Base-by-base conservation (phyloP, 2,888 invertebrate species). In the Orthonevra nobilis region DNA sequence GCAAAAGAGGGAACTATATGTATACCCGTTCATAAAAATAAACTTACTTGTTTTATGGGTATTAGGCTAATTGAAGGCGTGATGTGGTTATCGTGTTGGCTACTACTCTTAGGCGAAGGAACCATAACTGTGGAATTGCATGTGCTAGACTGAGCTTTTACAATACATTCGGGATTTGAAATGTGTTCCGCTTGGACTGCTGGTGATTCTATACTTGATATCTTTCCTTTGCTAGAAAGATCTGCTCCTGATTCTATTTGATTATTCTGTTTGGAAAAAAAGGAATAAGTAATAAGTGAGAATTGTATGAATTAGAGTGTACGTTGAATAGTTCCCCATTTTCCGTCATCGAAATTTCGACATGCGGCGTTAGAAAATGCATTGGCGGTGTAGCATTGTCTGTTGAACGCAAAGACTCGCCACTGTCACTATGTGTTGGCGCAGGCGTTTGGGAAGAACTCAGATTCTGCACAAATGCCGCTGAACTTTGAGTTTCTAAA, bases 321-420 rank as follows among this genome's bases (percentile, higher is more conserved):
- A 88, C 88, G 86, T 88, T 88, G 81, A 86, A 87, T 69, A 86
- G 91, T 84, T 93, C 93, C 82, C 94, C 94, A 77, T 94, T 93
- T 85, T 95, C 95, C 12, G 95, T 94, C 92, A 96, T 95, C 34
- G 95, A 96, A 87, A 96, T 96, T 90, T 96, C 96, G 28, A 96
- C 96, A 83, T 96, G 96, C 3, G 96, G 96, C 30, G 96, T 96
- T 34, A 96, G 90, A 86, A 96, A 96, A 88, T 96, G 96, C 95
- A 96, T 96, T 0, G 96, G 96, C 7, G 96, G 96, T 42, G 96
- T 96, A 5, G 94, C 94, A 85, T 96, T 96, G 86, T 96, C 95
- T n/a, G 93, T 92, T 0, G 95, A 95, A 64, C 95, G 90, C 56
- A 94, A 93, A 82, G 95, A 95, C 84, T 96, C 95, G 0, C 95